A percentile compares a stretch with the other conserved stretches of the same genome.
Evolutionary conservation across 2,797 vertebrate species (phyloP).

Genomic region (Masticophis lateralis): DNA sequence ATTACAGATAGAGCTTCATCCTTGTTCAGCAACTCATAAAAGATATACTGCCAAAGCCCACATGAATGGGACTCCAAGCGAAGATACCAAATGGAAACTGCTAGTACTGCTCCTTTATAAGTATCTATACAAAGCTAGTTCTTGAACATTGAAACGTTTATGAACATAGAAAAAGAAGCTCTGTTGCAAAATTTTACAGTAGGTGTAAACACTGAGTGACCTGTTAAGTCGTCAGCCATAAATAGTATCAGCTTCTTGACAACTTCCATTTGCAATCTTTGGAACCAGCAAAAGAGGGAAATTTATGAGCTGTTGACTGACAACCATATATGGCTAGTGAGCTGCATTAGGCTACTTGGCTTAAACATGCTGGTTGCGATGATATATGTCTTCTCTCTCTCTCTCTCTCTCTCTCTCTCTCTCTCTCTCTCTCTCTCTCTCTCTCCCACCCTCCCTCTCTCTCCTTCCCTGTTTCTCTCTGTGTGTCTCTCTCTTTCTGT

Average conservation of each 20-base stretch:
- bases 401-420: not conserved
- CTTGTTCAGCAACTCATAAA: slow-evolving; percentile 2
- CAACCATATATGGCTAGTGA: not conserved
- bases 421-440: not conserved
- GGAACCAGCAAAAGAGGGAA: not conserved
- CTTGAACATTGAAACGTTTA: slow-evolving; percentile 1
- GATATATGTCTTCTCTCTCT: not conserved
- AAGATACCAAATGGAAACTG: not conserved
- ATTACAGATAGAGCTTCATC: not conserved
- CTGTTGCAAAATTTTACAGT: not conserved
- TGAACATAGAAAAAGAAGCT: not conserved
- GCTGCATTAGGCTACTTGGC: not conserved
- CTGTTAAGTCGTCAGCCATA: not conserved
- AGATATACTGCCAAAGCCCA: not conserved
- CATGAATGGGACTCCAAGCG: slow-evolving; percentile 25
- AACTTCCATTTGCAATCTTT: not conserved
- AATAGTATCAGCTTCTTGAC: not conserved
- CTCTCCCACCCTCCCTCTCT: rapidly evolving
- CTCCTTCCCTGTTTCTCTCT: not conserved
- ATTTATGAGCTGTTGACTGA: not conserved
- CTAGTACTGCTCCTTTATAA: slow-evolving; percentile 31
- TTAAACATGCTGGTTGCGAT: not conserved
- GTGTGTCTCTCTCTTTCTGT: rapidly evolving
- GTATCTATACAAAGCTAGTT: slow-evolving; percentile 19
- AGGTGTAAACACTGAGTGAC: not conserved